Conservation (phyloP, 2,113 vertebrate genomes). For the Heloderma charlesbogerti region DNA sequence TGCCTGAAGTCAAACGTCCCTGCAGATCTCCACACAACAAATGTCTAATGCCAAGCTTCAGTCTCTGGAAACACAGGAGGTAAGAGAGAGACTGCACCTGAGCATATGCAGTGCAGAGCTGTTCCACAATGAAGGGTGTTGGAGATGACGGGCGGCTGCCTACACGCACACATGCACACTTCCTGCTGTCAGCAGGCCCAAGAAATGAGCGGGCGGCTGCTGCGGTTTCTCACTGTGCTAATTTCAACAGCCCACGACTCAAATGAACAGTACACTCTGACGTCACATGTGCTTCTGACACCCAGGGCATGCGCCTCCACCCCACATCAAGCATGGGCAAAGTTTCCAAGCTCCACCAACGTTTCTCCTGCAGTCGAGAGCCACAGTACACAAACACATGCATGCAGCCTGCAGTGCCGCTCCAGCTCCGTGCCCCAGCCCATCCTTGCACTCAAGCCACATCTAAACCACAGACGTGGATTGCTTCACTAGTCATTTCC, state of each 20-base stretch:
- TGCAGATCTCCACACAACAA: background rate
- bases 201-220: background rate
- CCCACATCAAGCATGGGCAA: background rate
- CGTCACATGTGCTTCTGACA: background rate
- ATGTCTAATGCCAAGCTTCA: too few relatives aligned
- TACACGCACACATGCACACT: background rate
- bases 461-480: background rate
- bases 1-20: background rate
- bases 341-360: background rate
- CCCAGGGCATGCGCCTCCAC: rapidly evolving
- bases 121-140: background rate
- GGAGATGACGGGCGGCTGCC: too few relatives aligned
- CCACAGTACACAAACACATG: background rate
- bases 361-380: background rate
- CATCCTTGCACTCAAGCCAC: background rate
- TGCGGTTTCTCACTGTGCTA: background rate
- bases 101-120: background rate
- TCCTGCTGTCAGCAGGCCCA: background rate
- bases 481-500: background rate
- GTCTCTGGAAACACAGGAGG: background rate
- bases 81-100: background rate
- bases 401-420: background rate
- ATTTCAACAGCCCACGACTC: background rate
- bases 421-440: rapidly evolving
- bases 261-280: background rate